These are phyloP conservation scores for Ctenochaetus hawaiiensis DNA, from an alignment of 2,797 vertebrate species.

Conservation along the genomic window DNA sequence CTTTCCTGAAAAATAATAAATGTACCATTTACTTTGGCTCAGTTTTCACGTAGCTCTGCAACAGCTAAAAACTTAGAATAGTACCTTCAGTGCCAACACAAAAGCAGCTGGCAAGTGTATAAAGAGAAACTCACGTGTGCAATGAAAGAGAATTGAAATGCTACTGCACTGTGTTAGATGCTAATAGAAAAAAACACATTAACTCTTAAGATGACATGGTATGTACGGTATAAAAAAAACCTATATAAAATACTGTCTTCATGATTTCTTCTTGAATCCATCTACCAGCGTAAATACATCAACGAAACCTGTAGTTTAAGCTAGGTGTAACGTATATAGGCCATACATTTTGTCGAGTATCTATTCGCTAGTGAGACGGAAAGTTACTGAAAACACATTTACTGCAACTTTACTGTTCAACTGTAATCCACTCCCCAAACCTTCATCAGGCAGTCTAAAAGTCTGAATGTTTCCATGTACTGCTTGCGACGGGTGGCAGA, in stretches of 20 bases:
- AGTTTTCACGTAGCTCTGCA: background rate
- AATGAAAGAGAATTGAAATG: too few species aligned
- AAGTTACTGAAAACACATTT: too few species aligned
- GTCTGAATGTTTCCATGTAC: background rate
- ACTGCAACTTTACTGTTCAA: background rate
- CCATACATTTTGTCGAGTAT: background rate
- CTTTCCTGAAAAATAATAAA: background rate
- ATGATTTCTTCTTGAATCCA: background rate
- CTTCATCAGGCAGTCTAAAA: background rate
- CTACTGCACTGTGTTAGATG: too few species aligned
- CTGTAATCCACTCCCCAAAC: background rate
- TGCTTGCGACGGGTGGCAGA: background rate
- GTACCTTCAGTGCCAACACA: background rate
- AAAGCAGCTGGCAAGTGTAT: background rate
- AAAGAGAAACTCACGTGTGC: too few species aligned
- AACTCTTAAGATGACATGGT: background rate
- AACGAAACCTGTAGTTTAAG: background rate
- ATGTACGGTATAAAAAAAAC: background rate
- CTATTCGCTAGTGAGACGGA: too few species aligned
- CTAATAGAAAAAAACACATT: background rate
- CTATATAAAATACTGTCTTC: background rate
- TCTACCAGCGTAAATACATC: background rate
- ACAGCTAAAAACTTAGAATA: background rate
- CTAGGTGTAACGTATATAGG: background rate
- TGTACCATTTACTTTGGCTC: background rate